Base-by-base conservation (phyloP, 2,888 invertebrate species). In the Lasioglossum zephyrum region DNA sequence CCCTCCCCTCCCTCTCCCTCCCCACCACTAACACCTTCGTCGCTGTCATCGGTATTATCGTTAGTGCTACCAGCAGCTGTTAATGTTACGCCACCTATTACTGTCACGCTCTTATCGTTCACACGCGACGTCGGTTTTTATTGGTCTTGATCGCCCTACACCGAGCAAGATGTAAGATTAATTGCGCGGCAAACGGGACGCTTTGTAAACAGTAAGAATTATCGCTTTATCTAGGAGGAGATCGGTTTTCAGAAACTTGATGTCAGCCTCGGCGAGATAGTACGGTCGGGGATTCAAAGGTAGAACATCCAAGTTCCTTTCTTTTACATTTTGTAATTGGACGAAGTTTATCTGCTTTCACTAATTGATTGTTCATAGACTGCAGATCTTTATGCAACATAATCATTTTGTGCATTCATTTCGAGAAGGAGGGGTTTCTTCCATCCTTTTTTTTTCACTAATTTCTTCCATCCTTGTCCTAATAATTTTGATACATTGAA, bases 31-130 rank as follows among this genome's bases (percentile, higher is more conserved):
- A 85, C 86, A 73, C 77, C 83, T 72, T 22, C 57, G 63, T 86
- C 73, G 79, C 88, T 84, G 82, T 49, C 75, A 76, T 84, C 49
- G 84, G 81, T 77, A 87, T 88, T 88, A 84, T 87, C 85, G 87
- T 90, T 87, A 87, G 82, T 81, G 74, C 81, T 84, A 83, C 87
- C 73, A 57, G 76, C 77, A 82, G 69, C 81, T 79, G 84, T 81
- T 89, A 88, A 90, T 84, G 80, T 80, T 85, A 41, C 60, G 69
- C 73, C 70, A 82, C 85, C 85, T 80, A 84, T 85, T 77, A 84
- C 75, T 73, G 80, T 77, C 80, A 75, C 77, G 73, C 77, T 85
- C 77, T 60, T 84, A 70, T 77, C 75, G 79, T 73, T 84, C 73
- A 63, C 49, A 57, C 18, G 74, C 26, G 41, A 47, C 47, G 44